Evolutionary conservation across 1,140 invertebrate genomes (phyloP).

Genomic region (Leguminivora glycinivorella): DNA sequence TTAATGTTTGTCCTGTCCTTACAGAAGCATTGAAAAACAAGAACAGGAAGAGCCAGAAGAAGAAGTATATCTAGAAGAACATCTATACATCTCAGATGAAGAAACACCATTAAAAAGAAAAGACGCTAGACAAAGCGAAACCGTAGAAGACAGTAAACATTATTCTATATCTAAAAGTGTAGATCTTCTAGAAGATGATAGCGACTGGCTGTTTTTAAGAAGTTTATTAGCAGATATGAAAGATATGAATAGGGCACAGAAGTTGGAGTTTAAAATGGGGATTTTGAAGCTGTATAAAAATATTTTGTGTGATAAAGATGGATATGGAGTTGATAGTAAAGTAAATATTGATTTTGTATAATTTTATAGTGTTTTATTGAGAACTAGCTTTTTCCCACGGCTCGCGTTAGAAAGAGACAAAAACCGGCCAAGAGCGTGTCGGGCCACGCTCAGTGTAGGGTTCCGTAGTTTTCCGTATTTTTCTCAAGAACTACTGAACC

Average conservation of each 20-base stretch:
- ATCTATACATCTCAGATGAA: background rate
- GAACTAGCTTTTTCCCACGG: no score
- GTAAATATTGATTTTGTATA: background rate
- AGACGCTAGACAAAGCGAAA: background rate
- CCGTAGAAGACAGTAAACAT: background rate
- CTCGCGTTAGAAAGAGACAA: no score
- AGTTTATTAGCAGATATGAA: slow-evolving; percentile 2
- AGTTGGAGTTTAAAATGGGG: slow-evolving; percentile 6
- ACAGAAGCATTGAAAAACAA: background rate
- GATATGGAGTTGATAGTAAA: background rate
- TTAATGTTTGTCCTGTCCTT: no score
- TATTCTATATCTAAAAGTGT: background rate
- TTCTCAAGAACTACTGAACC: no score
- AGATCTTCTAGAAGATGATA: slow-evolving; percentile 4
- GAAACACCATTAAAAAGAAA: background rate
- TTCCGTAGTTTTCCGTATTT: no score
- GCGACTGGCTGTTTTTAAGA: slow-evolving; percentile 1
- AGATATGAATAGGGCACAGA: background rate
- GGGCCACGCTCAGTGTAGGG: no score
- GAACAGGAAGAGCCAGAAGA: background rate
- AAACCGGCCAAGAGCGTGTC: no score
- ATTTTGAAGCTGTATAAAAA: slow-evolving; percentile 8
- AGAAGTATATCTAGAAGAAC: background rate
- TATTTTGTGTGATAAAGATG: background rate
- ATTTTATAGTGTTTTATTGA: background rate